A percentile compares a stretch with the other conserved stretches of the same genome.
phyloP scores from a whole-genome alignment of 1,140 invertebrate genomes.

The Pinna nobilis region DNA sequence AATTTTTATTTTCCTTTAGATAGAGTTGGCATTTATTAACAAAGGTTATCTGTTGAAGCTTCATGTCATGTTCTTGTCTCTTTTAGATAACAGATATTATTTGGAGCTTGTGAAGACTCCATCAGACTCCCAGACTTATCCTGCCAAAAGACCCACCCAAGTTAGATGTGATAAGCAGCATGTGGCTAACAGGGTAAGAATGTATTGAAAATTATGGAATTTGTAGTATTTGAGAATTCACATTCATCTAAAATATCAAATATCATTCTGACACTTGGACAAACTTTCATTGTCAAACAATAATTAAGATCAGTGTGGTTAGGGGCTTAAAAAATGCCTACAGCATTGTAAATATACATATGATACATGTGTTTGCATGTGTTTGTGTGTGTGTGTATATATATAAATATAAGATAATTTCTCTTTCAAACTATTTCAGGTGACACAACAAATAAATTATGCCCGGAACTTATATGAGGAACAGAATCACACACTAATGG shows the following conservation, averaged over 20 bases:
- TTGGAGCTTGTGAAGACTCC: constrained; percentile 83
- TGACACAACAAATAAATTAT: constrained; percentile 86
- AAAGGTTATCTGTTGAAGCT: not conserved
- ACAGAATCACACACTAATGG: constrained; percentile 78
- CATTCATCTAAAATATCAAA: not conserved
- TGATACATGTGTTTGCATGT: not conserved
- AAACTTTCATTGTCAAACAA: not conserved
- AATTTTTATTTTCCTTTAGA: not conserved
- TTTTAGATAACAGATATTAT: constrained; percentile 77
- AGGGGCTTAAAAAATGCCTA: not conserved
- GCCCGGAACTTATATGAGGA: constrained; percentile 91
- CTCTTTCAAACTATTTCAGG: too few relatives aligned
- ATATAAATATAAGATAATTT: too few relatives aligned
- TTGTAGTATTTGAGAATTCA: not conserved
- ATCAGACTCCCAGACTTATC: constrained; percentile 78
- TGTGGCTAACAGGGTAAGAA: constrained; percentile 85
- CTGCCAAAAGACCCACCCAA: constrained; percentile 79
- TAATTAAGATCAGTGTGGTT: not conserved
- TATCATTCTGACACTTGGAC: not conserved
- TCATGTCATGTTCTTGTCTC: constrained; percentile 7
- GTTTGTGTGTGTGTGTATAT: constrained; percentile 54
- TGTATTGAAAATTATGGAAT: not conserved
- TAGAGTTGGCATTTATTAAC: not conserved
- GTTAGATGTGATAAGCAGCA: constrained; percentile 88
- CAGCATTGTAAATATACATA: not conserved